These are phyloP conservation scores for Chloroceryle amazona DNA, from an alignment of 2,797 vertebrate genomes.

Conservation along the genomic window DNA sequence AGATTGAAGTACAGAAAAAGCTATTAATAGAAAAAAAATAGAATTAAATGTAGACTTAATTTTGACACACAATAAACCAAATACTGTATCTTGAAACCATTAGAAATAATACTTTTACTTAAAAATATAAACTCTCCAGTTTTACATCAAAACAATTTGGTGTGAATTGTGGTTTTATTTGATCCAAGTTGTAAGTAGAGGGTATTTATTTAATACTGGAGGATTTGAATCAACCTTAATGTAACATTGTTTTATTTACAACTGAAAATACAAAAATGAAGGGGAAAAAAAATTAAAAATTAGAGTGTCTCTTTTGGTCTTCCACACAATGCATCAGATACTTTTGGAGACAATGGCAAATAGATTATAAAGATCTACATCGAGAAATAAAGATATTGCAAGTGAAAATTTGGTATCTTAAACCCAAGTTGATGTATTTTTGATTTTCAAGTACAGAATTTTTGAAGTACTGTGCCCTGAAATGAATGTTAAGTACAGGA, in stretches of 20 bases:
- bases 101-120: not conserved
- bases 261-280: not conserved
- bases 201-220: not conserved
- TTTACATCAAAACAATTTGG: not conserved
- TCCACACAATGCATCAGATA: not conserved
- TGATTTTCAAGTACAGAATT: conserved; percentile 5
- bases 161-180: not conserved
- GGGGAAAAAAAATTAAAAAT: no score
- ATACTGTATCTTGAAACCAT: not conserved
- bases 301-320: not conserved
- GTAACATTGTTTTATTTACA: not conserved
- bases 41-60: not conserved
- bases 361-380: not conserved
- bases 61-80: not conserved
- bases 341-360: not conserved
- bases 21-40: not conserved
- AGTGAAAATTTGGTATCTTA: not conserved
- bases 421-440: not conserved
- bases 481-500: not conserved
- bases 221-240: not conserved
- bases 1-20: not conserved
- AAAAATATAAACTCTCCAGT: not conserved
- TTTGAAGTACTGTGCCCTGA: not conserved
- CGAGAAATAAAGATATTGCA: not conserved
- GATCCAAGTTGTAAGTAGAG: not conserved